phyloP scores from a whole-genome alignment of 2,888 invertebrate species.

The Machimus atricapillus region DNA sequence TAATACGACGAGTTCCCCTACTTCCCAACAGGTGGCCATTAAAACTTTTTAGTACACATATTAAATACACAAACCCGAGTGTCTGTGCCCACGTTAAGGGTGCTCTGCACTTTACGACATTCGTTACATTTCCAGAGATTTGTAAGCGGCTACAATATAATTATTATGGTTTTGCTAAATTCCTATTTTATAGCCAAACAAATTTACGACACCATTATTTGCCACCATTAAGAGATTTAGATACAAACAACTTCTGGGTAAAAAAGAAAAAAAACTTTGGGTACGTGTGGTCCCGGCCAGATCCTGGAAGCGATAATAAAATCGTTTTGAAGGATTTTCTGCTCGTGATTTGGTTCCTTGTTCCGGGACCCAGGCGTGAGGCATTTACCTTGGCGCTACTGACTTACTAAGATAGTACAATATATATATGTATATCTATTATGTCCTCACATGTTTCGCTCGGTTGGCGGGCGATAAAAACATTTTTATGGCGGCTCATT shows the following conservation, averaged over 20 bases:
- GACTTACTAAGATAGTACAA: background rate
- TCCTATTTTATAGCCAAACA: background rate
- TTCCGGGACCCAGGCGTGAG: background rate
- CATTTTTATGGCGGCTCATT: conserved; percentile 34
- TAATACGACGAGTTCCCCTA: background rate
- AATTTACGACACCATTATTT: conserved; percentile 15
- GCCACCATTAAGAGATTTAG: conserved; percentile 12
- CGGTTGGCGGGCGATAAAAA: conserved; percentile 3
- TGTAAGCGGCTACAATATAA: background rate
- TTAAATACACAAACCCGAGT: conserved; percentile 16
- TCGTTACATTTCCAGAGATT: background rate
- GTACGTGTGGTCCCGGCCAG: background rate
- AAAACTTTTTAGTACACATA: conserved; percentile 30
- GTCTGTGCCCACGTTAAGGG: background rate
- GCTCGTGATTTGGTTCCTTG: background rate
- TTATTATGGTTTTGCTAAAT: background rate
- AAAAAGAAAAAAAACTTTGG: background rate
- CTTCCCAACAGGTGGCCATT: conserved; percentile 15
- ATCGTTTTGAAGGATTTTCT: background rate
- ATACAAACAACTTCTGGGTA: background rate
- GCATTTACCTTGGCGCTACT: background rate
- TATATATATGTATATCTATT: background rate
- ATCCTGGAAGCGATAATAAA: background rate
- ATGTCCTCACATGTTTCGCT: background rate
- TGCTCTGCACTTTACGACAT: background rate